These are phyloP conservation scores for Luperina nickerlii DNA, from an alignment of 2,888 invertebrate genomes.

Conservation along the genomic window DNA sequence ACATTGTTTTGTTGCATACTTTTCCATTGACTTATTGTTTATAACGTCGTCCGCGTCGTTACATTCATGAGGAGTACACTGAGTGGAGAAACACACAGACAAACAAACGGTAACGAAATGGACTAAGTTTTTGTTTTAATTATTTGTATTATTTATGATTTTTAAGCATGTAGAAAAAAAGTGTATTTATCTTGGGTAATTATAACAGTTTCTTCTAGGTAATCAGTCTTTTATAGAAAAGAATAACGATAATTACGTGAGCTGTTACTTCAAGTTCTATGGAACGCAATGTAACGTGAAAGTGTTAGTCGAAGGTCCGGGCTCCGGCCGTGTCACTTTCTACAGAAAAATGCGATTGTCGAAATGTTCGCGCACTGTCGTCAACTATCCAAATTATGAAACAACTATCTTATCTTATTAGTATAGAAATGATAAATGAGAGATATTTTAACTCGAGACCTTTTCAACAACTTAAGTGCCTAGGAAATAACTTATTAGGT, in stretches of 20 bases:
- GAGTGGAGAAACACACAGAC: neutral
- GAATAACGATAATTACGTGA: slow-evolving; percentile 10
- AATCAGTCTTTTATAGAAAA: neutral
- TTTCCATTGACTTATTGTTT: slow-evolving; percentile 16
- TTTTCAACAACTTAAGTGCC: neutral
- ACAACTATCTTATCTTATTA: slow-evolving; percentile 22
- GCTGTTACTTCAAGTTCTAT: slow-evolving; percentile 57
- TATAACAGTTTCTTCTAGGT: neutral
- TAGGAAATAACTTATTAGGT: neutral
- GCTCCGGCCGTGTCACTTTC: slow-evolving; percentile 82
- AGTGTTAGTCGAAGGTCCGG: slow-evolving; percentile 78
- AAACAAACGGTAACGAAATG: neutral
- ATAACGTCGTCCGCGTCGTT: neutral
- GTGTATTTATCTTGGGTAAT: neutral
- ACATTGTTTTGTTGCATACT: slow-evolving; percentile 23
- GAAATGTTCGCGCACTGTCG: slow-evolving; percentile 67
- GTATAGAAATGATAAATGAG: slow-evolving; percentile 23
- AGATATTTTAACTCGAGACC: neutral
- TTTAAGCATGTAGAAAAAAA: neutral
- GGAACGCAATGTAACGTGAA: slow-evolving; percentile 76
- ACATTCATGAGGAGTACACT: neutral
- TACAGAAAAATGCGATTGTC: slow-evolving; percentile 84
- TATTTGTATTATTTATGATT: neutral
- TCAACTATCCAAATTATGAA: slow-evolving; percentile 33
- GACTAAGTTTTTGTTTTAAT: neutral